These are phyloP conservation scores for Eira barbara DNA, from an alignment of 2,113 vertebrate species.

Conservation along the genomic window DNA sequence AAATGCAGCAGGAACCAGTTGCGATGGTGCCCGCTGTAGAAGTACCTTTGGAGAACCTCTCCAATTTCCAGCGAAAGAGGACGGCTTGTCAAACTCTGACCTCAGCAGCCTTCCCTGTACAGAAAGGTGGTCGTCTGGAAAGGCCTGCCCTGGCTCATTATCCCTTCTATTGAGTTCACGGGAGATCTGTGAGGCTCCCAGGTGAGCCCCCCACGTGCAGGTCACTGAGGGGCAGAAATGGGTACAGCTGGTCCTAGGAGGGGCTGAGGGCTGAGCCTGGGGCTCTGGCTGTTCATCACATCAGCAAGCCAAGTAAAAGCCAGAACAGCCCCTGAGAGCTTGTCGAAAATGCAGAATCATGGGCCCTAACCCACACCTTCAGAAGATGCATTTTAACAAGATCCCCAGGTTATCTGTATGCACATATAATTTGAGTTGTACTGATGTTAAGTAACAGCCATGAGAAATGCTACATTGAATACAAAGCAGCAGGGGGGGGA, in stretches of 20 bases:
- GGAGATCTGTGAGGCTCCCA: accelerated
- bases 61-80: not conserved
- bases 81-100: not conserved
- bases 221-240: not conserved
- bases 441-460: not conserved
- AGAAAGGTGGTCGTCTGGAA: accelerated
- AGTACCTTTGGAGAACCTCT: not conserved
- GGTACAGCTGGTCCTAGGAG: accelerated
- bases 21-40: not conserved
- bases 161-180: not conserved
- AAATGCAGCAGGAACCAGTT: not conserved
- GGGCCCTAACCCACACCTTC: not conserved
- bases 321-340: not conserved
- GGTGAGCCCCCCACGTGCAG: not conserved
- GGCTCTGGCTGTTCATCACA: no score
- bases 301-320: not conserved
- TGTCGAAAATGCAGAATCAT: not conserved
- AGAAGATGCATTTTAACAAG: not conserved
- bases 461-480: not conserved
- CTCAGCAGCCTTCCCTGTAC: accelerated
- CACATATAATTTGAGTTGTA: not conserved
- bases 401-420: not conserved
- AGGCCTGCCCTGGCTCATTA: not conserved
- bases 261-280: accelerated
- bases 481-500: not conserved